Conservation (phyloP, 2,888 invertebrate species). For the Eucera pruinosa region DNA sequence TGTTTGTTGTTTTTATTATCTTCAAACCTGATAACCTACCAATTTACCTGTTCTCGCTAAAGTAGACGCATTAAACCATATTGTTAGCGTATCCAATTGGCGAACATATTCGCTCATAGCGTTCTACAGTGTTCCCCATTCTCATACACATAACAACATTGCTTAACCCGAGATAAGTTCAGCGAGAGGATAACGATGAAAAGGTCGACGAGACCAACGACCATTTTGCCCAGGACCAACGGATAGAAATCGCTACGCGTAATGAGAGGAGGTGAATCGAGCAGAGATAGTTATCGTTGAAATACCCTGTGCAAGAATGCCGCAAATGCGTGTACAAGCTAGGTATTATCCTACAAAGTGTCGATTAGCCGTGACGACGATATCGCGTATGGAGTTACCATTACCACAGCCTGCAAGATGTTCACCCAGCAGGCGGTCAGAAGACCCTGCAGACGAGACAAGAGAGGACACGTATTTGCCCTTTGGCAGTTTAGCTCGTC, state of each 20-base stretch:
- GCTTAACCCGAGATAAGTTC: slow-evolving; percentile 20
- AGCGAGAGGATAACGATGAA: slow-evolving; percentile 59
- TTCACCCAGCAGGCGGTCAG: slow-evolving; percentile 47
- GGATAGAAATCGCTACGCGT: slow-evolving; percentile 17
- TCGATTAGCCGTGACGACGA: slow-evolving; percentile 70
- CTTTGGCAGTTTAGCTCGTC: slow-evolving; percentile 32
- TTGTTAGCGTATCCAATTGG: too few species aligned
- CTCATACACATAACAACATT: slow-evolving; percentile 5
- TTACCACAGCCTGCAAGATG: slow-evolving; percentile 57
- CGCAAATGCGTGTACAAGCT: slow-evolving; percentile 39
- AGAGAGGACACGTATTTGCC: slow-evolving; percentile 49
- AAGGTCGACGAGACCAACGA: slow-evolving; percentile 43
- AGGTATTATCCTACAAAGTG: slow-evolving; percentile 71
- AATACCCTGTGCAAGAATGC: slow-evolving; percentile 37
- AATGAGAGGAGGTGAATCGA: slow-evolving; percentile 46
- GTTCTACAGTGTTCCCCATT: slow-evolving; percentile 1
- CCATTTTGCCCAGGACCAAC: slow-evolving; percentile 42
- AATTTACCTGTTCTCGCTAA: too few species aligned
- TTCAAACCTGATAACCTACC: too few species aligned
- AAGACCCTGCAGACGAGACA: slow-evolving; percentile 39
- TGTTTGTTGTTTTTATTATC: too few species aligned
- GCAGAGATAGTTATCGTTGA: slow-evolving; percentile 59
- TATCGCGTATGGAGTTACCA: slow-evolving; percentile 56
- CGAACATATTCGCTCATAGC: not conserved
- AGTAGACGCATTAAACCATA: too few species aligned